A percentile compares a stretch with the other conserved stretches of the same genome.
Conservation (phyloP, 2,797 vertebrate species). For the Nannoperca australis region DNA sequence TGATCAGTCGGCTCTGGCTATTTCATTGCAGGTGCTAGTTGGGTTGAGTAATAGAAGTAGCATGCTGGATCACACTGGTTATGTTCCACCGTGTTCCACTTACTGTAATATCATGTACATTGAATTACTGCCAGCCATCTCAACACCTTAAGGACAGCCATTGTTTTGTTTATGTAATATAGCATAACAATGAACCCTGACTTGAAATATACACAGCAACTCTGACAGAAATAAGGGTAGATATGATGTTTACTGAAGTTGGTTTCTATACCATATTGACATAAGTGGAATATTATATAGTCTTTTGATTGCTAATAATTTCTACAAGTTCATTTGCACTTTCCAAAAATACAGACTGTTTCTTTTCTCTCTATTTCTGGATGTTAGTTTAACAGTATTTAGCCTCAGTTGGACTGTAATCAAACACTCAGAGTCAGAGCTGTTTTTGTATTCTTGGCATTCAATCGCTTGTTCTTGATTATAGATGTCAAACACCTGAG, state of each 20-base stretch:
- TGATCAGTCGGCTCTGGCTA: neutral
- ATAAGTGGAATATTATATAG: neutral
- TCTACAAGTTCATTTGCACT: neutral
- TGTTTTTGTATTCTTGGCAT: neutral
- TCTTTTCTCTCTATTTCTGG: neutral
- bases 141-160: neutral
- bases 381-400: slow-evolving; percentile 8
- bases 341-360: neutral
- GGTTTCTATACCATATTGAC: neutral
- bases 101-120: slow-evolving; percentile 20
- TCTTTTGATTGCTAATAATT: neutral
- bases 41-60: slow-evolving; percentile 3
- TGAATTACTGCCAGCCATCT: neutral
- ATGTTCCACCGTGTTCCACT: slow-evolving; percentile 19
- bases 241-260: neutral
- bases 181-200: neutral
- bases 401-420: neutral
- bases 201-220: neutral
- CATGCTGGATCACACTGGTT: slow-evolving; percentile 6
- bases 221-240: neutral
- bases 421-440: neutral
- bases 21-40: slow-evolving; percentile 6
- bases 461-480: slow-evolving; percentile 18
- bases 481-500: slow-evolving; percentile 29
- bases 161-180: slow-evolving; percentile 8